A percentile compares a stretch with the other conserved stretches of the same genome.
phyloP scores from a whole-genome alignment of 1,140 invertebrate genomes.

The Conus ventricosus region DNA sequence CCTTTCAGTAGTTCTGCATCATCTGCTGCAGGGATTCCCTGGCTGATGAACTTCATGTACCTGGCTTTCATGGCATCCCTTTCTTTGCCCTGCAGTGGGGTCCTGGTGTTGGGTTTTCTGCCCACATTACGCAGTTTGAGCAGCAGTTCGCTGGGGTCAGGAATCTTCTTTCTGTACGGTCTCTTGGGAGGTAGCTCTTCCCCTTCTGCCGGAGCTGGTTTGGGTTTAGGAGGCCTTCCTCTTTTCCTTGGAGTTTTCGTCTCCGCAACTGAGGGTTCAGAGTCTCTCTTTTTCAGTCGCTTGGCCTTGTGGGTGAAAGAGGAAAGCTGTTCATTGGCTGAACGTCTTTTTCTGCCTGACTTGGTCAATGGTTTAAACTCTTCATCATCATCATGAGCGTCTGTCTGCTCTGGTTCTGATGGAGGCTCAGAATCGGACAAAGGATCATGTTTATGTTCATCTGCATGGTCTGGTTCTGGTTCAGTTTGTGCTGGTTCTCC shows the following conservation, averaged over 20 bases:
- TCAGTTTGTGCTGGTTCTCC: not conserved
- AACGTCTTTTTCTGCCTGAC: not conserved
- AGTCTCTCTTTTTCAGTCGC: not conserved
- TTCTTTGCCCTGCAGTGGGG: not conserved
- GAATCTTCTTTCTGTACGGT: constrained; percentile 26
- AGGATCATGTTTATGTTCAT: not conserved
- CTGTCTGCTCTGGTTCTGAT: constrained; percentile 9
- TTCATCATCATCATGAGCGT: constrained; percentile 29
- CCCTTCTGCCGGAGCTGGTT: constrained; percentile 16
- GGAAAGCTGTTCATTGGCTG: too few relatives aligned
- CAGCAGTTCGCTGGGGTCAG: constrained; percentile 33
- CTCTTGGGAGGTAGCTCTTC: constrained; percentile 27
- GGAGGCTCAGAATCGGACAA: constrained; percentile 11
- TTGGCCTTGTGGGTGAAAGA: not conserved
- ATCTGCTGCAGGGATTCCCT: not conserved
- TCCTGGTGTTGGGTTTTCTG: constrained; percentile 35
- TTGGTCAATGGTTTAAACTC: constrained; percentile 21
- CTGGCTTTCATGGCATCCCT: constrained; percentile 21
- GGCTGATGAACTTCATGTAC: constrained; percentile 28
- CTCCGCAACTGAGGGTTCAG: not conserved
- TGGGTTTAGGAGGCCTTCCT: constrained; percentile 31
- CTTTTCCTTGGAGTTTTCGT: constrained; percentile 1
- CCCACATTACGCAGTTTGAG: constrained; percentile 33
- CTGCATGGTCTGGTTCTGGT: not conserved
- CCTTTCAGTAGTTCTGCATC: not conserved